These are phyloP conservation scores for Nannoperca obscura DNA, from an alignment of 2,797 vertebrate genomes.

Conservation along the genomic window DNA sequence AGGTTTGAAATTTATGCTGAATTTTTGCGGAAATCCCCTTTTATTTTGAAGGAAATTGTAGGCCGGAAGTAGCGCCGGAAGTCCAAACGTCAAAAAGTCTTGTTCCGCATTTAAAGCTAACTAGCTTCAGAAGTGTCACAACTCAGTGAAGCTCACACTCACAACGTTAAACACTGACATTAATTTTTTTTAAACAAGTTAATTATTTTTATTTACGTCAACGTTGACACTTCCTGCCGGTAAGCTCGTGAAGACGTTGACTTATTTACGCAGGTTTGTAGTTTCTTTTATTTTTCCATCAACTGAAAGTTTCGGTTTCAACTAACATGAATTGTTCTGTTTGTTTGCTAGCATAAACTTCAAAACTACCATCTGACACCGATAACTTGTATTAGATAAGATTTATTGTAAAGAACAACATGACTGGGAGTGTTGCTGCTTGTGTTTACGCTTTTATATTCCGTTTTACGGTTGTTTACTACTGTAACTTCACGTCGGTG, in stretches of 20 bases:
- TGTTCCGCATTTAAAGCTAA: constrained; percentile 51
- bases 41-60: constrained; percentile 39
- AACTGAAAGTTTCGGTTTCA: constrained; percentile 65
- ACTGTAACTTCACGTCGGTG: rapidly evolving
- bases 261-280: constrained; percentile 10
- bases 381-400: rapidly evolving
- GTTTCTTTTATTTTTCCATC: too few species aligned
- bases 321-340: not conserved
- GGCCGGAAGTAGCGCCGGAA: constrained; percentile 8
- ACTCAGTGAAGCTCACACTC: too few species aligned
- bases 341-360: not conserved
- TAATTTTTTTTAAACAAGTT: not conserved
- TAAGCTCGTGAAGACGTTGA: not conserved
- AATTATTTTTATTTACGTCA: not conserved
- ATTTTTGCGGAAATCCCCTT: not conserved
- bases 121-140: not conserved
- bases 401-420: rapidly evolving
- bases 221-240: rapidly evolving
- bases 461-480: not conserved
- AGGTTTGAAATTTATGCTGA: not conserved
- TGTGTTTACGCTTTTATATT: not conserved
- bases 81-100: not conserved
- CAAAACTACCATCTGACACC: not conserved
- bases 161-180: rapidly evolving
- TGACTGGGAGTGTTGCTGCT: rapidly evolving